phyloP scores from a whole-genome alignment of 1,140 invertebrate genomes.

The Agraylea sexmaculata region DNA sequence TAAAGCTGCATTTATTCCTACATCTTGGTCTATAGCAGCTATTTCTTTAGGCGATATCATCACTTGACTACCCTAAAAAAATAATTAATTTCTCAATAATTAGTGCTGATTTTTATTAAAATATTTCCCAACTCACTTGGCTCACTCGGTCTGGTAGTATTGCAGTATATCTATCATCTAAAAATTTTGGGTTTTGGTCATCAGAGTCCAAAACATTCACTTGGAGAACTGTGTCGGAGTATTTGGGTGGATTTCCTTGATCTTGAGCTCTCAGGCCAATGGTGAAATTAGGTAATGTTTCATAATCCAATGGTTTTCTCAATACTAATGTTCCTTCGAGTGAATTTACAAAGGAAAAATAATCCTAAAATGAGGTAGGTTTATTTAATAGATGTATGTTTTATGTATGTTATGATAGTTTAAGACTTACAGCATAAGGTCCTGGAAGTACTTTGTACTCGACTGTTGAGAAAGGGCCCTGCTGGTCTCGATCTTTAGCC shows the following conservation, averaged over 20 bases:
- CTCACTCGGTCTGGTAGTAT: slow-evolving; percentile 49
- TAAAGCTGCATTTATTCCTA: slow-evolving; percentile 65
- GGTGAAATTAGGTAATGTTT: slow-evolving; percentile 68
- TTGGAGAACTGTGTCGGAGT: slow-evolving; percentile 59
- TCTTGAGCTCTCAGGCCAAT: slow-evolving; percentile 72
- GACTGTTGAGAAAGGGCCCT: slow-evolving; percentile 78
- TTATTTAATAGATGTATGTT: slow-evolving; percentile 4
- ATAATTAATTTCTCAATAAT: slow-evolving; percentile 3
- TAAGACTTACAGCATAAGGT: slow-evolving; percentile 52
- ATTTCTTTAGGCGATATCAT: slow-evolving; percentile 46
- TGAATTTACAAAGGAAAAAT: slow-evolving; percentile 71
- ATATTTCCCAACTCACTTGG: slow-evolving; percentile 34
- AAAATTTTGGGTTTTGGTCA: slow-evolving; percentile 81
- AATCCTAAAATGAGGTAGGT: slow-evolving; percentile 43
- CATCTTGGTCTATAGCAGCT: slow-evolving; percentile 66
- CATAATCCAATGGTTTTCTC: slow-evolving; percentile 71
- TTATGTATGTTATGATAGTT: slow-evolving; percentile 4
- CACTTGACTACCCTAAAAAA: slow-evolving; percentile 45
- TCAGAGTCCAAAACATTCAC: slow-evolving; percentile 81
- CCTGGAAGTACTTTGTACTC: slow-evolving; percentile 73
- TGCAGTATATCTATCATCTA: slow-evolving; percentile 63
- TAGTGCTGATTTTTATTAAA: background rate
- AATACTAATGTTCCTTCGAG: slow-evolving; percentile 77
- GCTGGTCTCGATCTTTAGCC: slow-evolving; percentile 76
- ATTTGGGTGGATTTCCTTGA: slow-evolving; percentile 67